A percentile compares a stretch with the other conserved stretches of the same genome.
phyloP scores from a whole-genome alignment of 2,888 invertebrate genomes.

The Steinernema carpocapsae region DNA sequence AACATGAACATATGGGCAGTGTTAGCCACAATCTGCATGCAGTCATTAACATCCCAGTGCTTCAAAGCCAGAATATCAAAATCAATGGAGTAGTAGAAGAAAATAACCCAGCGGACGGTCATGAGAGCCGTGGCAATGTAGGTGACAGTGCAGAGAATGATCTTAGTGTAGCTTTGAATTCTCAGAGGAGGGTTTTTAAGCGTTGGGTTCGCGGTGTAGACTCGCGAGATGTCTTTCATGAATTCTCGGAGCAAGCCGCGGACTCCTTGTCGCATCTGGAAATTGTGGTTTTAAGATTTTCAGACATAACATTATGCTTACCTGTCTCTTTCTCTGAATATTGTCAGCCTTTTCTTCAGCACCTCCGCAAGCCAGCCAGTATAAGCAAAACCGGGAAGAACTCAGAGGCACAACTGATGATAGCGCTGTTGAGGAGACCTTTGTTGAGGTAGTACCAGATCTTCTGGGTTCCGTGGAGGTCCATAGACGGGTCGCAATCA shows the following conservation, averaged over 20 bases:
- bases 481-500: constrained; percentile 57
- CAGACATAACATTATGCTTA: constrained; percentile 12
- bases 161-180: constrained; percentile 32
- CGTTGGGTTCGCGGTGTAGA: constrained; percentile 51
- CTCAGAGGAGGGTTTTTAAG: constrained; percentile 41
- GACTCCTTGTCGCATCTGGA: constrained; percentile 52
- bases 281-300: background rate
- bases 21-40: constrained; percentile 52
- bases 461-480: constrained; percentile 63
- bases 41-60: constrained; percentile 57
- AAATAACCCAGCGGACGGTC: constrained; percentile 60
- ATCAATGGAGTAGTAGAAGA: constrained; percentile 66
- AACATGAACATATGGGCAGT: constrained; percentile 56
- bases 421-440: constrained; percentile 60
- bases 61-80: constrained; percentile 60
- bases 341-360: constrained; percentile 66
- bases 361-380: constrained; percentile 67
- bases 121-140: constrained; percentile 50
- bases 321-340: constrained; percentile 56
- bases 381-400: constrained; percentile 67
- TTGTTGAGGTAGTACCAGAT: constrained; percentile 66
- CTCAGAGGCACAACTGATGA: constrained; percentile 68
- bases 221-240: constrained; percentile 65
- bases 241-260: constrained; percentile 62
- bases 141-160: constrained; percentile 48